A percentile compares a stretch with the other conserved stretches of the same genome.
phyloP scores from a whole-genome alignment of 2,888 invertebrate genomes.

The Zaprionus lineosus region DNA sequence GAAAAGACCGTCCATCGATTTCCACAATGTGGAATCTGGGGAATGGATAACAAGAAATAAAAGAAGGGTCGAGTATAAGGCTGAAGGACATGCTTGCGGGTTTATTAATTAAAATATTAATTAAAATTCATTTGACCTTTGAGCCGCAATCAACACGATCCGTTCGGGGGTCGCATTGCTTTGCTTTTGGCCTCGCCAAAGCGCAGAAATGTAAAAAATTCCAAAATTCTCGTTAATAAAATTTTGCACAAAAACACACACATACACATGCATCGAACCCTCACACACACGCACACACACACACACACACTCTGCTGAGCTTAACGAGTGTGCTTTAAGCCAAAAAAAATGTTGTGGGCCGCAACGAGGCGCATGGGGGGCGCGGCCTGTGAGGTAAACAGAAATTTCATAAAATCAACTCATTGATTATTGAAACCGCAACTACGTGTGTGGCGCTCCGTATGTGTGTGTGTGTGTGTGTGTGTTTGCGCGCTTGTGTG shows the following conservation, averaged over 20 bases:
- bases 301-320: slow-evolving; percentile 8
- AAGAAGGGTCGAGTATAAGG: too few species aligned
- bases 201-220: slow-evolving; percentile 61
- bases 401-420: slow-evolving; percentile 77
- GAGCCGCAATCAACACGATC: slow-evolving; percentile 54
- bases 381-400: slow-evolving; percentile 31
- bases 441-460: slow-evolving; percentile 51
- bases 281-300: neutral
- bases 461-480: slow-evolving; percentile 10
- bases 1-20: too few species aligned
- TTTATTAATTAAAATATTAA: slow-evolving; percentile 72
- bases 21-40: too few species aligned
- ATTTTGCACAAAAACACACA: slow-evolving; percentile 39
- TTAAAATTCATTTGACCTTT: slow-evolving; percentile 73
- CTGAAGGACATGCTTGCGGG: slow-evolving; percentile 25
- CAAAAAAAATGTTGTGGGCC: slow-evolving; percentile 30
- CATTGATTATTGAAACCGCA: slow-evolving; percentile 77
- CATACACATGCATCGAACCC: neutral
- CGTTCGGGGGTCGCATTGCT: slow-evolving; percentile 28
- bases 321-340: slow-evolving; percentile 39
- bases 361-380: neutral
- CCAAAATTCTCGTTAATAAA: slow-evolving; percentile 71
- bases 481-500: slow-evolving; percentile 8
- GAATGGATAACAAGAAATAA: too few species aligned
- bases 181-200: slow-evolving; percentile 24